Evolutionary conservation across 2,888 invertebrate genomes (phyloP).

Genomic region (Pedicia rivosa): DNA sequence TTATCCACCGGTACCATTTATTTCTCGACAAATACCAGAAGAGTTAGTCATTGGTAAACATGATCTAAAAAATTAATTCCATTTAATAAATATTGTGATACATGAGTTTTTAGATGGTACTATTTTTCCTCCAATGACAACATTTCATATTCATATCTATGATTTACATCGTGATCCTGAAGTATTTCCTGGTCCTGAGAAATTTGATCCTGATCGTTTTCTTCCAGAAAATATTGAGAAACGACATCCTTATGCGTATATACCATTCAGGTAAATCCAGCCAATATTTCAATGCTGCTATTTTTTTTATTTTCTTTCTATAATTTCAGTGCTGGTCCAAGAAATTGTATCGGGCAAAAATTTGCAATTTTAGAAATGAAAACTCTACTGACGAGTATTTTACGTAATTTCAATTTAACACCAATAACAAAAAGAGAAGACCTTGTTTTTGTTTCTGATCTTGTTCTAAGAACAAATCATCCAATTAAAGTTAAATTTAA

Average conservation of each 20-base stretch:
- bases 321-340: slow-evolving; percentile 6
- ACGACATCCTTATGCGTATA: slow-evolving; percentile 45
- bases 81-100: too few species aligned
- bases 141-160: slow-evolving; percentile 40
- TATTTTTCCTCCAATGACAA: slow-evolving; percentile 33
- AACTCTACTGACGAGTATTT: slow-evolving; percentile 36
- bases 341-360: slow-evolving; percentile 32
- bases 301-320: too few species aligned
- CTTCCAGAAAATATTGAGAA: slow-evolving; percentile 26
- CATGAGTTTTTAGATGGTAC: slow-evolving; percentile 14
- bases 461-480: slow-evolving; percentile 31
- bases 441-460: slow-evolving; percentile 29
- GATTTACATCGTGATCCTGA: slow-evolving; percentile 46
- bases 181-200: slow-evolving; percentile 43
- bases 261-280: too few species aligned
- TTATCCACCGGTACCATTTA: slow-evolving; percentile 36
- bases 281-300: too few species aligned
- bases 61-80: too few species aligned
- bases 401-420: slow-evolving; percentile 35
- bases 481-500: slow-evolving; percentile 1
- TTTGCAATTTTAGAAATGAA: slow-evolving; percentile 51
- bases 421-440: slow-evolving; percentile 33
- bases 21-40: slow-evolving; percentile 25
- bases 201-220: slow-evolving; percentile 43
- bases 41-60: too few species aligned